phyloP scores from a whole-genome alignment of 2,797 vertebrate genomes.

The Coreius guichenoti region DNA sequence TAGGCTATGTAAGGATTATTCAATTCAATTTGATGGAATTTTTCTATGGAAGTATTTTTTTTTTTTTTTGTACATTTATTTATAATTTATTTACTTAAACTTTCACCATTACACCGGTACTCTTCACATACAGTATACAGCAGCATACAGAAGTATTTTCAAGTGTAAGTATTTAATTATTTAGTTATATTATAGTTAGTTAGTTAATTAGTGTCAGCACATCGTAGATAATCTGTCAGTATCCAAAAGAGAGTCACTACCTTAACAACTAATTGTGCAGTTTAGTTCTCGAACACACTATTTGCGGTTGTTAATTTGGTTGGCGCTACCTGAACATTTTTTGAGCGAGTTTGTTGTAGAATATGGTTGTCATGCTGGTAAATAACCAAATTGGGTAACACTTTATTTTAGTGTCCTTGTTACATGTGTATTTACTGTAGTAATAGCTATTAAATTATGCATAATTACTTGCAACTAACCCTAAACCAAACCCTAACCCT shows the following conservation, averaged over 20 bases:
- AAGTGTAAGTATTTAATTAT: too few relatives aligned
- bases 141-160: too few relatives aligned
- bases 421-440: neutral
- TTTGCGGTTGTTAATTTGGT: neutral
- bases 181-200: too few relatives aligned
- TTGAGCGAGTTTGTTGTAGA: neutral
- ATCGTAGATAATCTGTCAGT: neutral
- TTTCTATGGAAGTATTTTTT: too few relatives aligned
- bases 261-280: neutral
- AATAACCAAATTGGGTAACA: neutral
- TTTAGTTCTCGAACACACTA: neutral
- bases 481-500: neutral
- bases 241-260: neutral
- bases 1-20: too few relatives aligned
- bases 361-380: neutral
- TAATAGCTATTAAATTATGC: neutral
- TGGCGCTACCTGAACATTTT: too few relatives aligned
- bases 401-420: neutral
- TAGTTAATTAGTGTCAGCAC: neutral
- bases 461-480: neutral
- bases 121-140: too few relatives aligned
- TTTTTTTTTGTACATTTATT: too few relatives aligned
- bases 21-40: too few relatives aligned
- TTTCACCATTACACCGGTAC: too few relatives aligned
- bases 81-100: too few relatives aligned